Percentiles rank a stretch among this genome's conserved stretches.
Evolutionary conservation across 2,888 invertebrate species (phyloP).

Genomic region (Troglohyphantes excavatus): DNA sequence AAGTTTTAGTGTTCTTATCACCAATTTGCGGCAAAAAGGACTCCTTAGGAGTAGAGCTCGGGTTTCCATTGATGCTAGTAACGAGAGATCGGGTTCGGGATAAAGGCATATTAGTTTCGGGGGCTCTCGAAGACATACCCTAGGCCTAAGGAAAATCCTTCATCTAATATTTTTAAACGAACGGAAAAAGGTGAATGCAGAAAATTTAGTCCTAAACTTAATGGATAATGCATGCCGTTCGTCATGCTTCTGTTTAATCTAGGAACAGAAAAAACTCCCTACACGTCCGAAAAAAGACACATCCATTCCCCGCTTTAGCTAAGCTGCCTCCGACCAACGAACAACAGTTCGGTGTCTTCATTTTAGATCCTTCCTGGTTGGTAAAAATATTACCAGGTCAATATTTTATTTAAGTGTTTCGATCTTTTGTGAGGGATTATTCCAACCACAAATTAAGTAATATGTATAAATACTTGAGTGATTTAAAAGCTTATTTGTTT

Average conservation of each 20-base stretch:
- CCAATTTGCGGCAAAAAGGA: constrained; percentile 81
- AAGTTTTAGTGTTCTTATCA: constrained; percentile 80
- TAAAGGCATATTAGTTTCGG: constrained; percentile 82
- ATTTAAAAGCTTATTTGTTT: no score
- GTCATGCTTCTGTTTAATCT: constrained; percentile 50
- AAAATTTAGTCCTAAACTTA: constrained; percentile 42
- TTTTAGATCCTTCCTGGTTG: constrained; percentile 21
- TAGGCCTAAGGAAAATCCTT: constrained; percentile 70
- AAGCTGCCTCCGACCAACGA: constrained; percentile 12
- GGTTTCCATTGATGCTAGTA: constrained; percentile 83
- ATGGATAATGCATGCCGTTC: constrained; percentile 52
- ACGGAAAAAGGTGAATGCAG: constrained; percentile 55
- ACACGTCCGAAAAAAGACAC: constrained; percentile 34
- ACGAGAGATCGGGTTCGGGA: constrained; percentile 83
- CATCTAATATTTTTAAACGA: constrained; percentile 67
- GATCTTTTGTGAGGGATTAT: background rate
- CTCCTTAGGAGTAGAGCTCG: constrained; percentile 81
- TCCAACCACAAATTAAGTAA: background rate
- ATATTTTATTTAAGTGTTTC: background rate
- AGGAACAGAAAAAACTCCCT: constrained; percentile 19
- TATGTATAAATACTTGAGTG: no score
- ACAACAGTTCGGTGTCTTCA: constrained; percentile 56
- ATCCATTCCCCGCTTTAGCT: constrained; percentile 49
- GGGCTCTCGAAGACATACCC: constrained; percentile 67
- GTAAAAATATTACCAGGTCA: background rate